Conservation (phyloP, 2,888 invertebrate genomes). For the Sinohyriopsis cumingii region DNA sequence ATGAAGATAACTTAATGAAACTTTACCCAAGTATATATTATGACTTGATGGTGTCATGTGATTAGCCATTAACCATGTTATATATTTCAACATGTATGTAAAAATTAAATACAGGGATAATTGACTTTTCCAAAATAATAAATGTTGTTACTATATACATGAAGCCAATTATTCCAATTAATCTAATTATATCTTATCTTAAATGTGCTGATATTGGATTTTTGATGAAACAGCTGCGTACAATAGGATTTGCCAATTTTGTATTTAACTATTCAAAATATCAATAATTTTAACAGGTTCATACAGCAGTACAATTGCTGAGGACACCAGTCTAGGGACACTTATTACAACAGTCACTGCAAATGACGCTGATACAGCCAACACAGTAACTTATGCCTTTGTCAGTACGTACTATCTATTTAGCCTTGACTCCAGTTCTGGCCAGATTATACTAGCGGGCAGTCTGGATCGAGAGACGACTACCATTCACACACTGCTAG, state of each 20-base stretch:
- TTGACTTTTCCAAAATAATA: no score
- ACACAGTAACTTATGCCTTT: slow-evolving; percentile 43
- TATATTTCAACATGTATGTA: no score
- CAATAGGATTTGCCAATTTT: not conserved
- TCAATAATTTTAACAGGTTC: slow-evolving; percentile 15
- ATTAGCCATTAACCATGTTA: no score
- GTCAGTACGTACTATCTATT: slow-evolving; percentile 35
- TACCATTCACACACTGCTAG: slow-evolving; percentile 28
- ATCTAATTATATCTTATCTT: no score
- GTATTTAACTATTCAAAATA: slow-evolving; percentile 1
- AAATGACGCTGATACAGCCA: slow-evolving; percentile 44
- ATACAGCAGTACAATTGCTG: slow-evolving; percentile 31
- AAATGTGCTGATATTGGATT: not conserved
- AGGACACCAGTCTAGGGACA: slow-evolving; percentile 30
- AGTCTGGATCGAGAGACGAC: slow-evolving; percentile 46
- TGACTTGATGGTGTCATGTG: no score
- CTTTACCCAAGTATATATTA: no score
- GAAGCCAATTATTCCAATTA: no score
- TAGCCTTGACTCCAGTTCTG: slow-evolving; percentile 42
- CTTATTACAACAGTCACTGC: slow-evolving; percentile 36
- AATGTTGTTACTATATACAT: no score
- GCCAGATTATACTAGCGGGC: slow-evolving; percentile 36
- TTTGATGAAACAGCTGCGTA: not conserved
- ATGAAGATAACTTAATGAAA: no score
- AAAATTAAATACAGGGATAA: no score